These are phyloP conservation scores for Biston stratarius DNA, from an alignment of 2,888 invertebrate species.

Conservation along the genomic window DNA sequence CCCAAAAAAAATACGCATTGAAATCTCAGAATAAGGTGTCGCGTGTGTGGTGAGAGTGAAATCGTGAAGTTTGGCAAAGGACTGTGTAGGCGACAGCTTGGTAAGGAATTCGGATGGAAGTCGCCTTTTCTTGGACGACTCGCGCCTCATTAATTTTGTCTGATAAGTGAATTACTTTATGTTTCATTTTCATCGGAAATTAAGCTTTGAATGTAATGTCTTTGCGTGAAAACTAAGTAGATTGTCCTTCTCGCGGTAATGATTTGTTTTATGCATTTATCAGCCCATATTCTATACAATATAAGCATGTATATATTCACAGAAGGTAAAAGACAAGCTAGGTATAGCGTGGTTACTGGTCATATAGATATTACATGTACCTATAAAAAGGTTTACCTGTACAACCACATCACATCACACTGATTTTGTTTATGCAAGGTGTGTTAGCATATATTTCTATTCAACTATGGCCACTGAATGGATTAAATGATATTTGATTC, in stretches of 20 bases:
- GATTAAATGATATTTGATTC: no score
- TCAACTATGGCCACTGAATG: no score
- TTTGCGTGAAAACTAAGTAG: not conserved
- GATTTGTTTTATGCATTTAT: not conserved
- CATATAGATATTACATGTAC: not conserved
- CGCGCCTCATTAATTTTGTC: slow-evolving; percentile 19
- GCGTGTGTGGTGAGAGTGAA: slow-evolving; percentile 55
- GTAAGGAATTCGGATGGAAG: slow-evolving; percentile 19
- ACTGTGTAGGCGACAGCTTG: slow-evolving; percentile 23
- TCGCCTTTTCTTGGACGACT: not conserved
- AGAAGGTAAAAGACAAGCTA: not conserved
- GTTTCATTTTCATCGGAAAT: slow-evolving; percentile 13
- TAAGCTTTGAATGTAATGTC: not conserved
- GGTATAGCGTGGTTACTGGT: not conserved
- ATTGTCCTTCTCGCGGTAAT: not conserved
- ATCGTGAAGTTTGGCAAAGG: slow-evolving; percentile 28
- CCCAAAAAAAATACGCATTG: slow-evolving; percentile 73
- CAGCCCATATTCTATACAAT: slow-evolving; percentile 24
- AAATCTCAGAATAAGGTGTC: slow-evolving; percentile 57
- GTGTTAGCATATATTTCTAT: no score
- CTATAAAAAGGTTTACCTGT: not conserved
- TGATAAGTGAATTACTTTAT: slow-evolving; percentile 27
- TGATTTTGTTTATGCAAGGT: no score
- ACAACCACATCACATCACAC: not conserved
- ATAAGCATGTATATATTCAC: no score